These are phyloP conservation scores for Liasis olivaceus DNA, from an alignment of 2,797 vertebrate genomes.

Conservation along the genomic window DNA sequence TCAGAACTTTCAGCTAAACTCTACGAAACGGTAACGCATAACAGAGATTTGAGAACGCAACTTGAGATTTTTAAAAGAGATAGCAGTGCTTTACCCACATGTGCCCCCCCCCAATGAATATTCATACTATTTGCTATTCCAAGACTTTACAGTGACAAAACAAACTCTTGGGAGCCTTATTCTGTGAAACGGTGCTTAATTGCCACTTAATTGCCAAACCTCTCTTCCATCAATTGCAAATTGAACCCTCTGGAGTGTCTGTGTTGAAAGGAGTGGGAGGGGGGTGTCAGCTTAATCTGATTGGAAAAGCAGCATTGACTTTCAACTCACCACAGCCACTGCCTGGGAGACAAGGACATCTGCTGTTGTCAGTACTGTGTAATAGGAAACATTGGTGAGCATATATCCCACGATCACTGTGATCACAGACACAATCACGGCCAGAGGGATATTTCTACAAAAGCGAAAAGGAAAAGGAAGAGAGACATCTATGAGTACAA, in stretches of 20 bases:
- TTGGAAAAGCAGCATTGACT: background rate
- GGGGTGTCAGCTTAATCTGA: background rate
- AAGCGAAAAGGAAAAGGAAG: background rate
- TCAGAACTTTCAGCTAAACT: background rate
- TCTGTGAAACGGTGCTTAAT: background rate
- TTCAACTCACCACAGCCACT: constrained; percentile 73
- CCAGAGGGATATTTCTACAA: constrained; percentile 72
- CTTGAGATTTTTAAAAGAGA: background rate
- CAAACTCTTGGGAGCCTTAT: background rate
- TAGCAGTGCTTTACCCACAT: background rate
- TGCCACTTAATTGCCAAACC: background rate
- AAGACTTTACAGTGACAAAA: background rate
- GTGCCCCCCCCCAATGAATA: background rate
- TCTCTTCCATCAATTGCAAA: background rate
- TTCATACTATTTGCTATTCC: background rate
- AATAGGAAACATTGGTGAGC: constrained; percentile 74
- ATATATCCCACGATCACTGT: constrained; percentile 71
- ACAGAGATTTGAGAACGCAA: background rate
- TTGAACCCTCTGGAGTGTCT: background rate
- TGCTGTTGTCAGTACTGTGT: constrained; percentile 66
- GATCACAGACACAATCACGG: constrained; percentile 71
- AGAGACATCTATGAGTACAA: background rate
- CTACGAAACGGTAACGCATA: background rate
- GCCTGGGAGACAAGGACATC: constrained; percentile 73
- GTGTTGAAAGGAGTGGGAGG: background rate